A percentile compares a stretch with the other conserved stretches of the same genome.
Conservation (phyloP, 2,113 vertebrate species). For the Leptodactylus fuscus region DNA sequence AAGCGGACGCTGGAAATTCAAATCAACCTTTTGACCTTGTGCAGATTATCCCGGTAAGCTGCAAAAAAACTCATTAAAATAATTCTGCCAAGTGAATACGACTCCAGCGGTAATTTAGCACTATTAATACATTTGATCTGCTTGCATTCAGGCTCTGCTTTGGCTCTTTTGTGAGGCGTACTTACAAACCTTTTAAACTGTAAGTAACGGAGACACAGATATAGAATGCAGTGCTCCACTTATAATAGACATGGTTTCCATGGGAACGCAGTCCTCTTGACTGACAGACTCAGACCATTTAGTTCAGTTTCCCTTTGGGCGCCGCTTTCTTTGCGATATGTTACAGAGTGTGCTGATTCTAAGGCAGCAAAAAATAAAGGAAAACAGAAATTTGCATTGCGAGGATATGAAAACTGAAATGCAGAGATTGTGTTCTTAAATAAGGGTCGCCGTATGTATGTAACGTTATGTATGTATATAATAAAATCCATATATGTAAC, state of each 20-base stretch:
- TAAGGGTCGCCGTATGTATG: neutral
- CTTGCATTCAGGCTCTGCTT: conserved; percentile 6
- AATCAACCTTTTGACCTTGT: conserved; percentile 26
- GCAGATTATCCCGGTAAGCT: neutral
- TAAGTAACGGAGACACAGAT: conserved; percentile 36
- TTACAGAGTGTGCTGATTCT: neutral
- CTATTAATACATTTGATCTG: conserved; percentile 28
- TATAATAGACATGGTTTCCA: conserved; percentile 46
- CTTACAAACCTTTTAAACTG: conserved; percentile 34
- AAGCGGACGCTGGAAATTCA: conserved; percentile 4
- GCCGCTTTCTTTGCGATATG: conserved; percentile 25
- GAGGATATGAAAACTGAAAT: neutral
- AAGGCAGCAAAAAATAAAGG: neutral
- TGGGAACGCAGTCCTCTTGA: conserved; percentile 24
- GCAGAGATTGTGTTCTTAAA: neutral
- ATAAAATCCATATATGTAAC: neutral
- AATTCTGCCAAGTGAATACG: conserved; percentile 16
- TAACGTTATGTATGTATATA: neutral
- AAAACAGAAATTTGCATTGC: neutral
- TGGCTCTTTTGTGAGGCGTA: neutral
- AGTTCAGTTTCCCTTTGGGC: conserved; percentile 51
- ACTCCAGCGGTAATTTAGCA: neutral
- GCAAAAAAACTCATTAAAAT: conserved; percentile 29
- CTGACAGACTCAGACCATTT: conserved; percentile 49
- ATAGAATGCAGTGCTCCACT: conserved; percentile 33